These are phyloP conservation scores for Xanthia icteritia DNA, from an alignment of 2,888 invertebrate species.

Conservation along the genomic window DNA sequence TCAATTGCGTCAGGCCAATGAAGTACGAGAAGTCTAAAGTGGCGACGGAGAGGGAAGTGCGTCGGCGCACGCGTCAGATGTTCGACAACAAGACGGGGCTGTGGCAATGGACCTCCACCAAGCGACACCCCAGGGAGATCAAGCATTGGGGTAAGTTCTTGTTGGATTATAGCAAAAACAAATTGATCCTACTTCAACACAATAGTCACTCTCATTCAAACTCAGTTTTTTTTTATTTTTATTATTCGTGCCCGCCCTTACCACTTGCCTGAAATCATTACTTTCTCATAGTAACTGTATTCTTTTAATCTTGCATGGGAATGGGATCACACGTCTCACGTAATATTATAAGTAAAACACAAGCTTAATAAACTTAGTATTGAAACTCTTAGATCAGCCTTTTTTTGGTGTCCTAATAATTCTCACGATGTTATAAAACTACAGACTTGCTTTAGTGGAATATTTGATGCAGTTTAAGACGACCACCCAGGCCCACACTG, in stretches of 20 bases:
- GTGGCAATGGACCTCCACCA: constrained; percentile 84
- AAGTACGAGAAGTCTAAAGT: constrained; percentile 82
- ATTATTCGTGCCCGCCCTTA: not conserved
- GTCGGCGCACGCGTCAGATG: constrained; percentile 83
- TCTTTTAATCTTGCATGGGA: not conserved
- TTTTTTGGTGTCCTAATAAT: too few relatives aligned
- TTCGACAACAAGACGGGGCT: constrained; percentile 79
- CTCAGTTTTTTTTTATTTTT: too few relatives aligned
- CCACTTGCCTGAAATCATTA: not conserved
- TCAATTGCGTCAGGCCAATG: constrained; percentile 75
- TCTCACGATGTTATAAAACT: too few relatives aligned
- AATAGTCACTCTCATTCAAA: not conserved
- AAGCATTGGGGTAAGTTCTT: constrained; percentile 81
- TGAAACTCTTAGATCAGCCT: too few relatives aligned
- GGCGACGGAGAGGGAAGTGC: constrained; percentile 77
- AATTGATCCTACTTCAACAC: not conserved
- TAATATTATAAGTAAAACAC: not conserved
- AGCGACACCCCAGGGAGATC: constrained; percentile 84
- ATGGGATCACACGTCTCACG: not conserved
- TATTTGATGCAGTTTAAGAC: too few relatives aligned
- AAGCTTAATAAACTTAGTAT: too few relatives aligned
- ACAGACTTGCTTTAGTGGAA: too few relatives aligned
- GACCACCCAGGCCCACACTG: too few relatives aligned
- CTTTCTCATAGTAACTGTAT: too few relatives aligned
- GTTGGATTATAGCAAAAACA: not conserved